Conservation (phyloP, 2,113 vertebrate species). For the Conger conger region DNA sequence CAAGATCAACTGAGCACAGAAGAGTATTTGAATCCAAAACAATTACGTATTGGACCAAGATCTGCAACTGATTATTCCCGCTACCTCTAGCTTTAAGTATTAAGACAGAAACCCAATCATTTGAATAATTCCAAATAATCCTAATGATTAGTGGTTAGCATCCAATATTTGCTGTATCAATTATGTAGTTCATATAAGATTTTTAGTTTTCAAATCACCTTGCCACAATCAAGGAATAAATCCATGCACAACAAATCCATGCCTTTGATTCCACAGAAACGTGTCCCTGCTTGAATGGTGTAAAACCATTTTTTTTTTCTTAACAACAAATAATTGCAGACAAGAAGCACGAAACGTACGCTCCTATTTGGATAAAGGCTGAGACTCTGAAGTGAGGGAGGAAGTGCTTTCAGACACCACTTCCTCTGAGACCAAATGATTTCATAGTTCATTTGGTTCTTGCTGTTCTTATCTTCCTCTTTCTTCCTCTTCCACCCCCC, state of each 20-base stretch:
- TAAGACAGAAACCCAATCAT: not conserved
- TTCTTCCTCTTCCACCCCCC: not conserved
- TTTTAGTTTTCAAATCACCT: not conserved
- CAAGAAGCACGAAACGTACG: not conserved
- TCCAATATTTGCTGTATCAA: not conserved
- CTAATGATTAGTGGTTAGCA: not conserved
- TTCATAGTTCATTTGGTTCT: not conserved
- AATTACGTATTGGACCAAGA: too few relatives aligned
- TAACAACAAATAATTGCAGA: not conserved
- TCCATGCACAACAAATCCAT: not conserved
- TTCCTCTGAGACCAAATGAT: slow-evolving; percentile 10
- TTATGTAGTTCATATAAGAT: not conserved
- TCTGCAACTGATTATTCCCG: slow-evolving; percentile 22
- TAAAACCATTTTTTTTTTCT: not conserved
- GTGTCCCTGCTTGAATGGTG: not conserved
- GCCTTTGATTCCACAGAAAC: slow-evolving; percentile 11
- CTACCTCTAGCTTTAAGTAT: not conserved
- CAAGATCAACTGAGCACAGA: too few relatives aligned
- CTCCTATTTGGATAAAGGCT: not conserved
- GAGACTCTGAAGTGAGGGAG: not conserved
- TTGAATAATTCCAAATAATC: not conserved
- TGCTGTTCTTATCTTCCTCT: not conserved
- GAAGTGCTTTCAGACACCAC: not conserved
- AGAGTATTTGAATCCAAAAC: too few relatives aligned
- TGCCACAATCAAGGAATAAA: not conserved